Evolutionary conservation across 2,113 vertebrate genomes (phyloP).

Genomic region (Lichenostomus cassidix): DNA sequence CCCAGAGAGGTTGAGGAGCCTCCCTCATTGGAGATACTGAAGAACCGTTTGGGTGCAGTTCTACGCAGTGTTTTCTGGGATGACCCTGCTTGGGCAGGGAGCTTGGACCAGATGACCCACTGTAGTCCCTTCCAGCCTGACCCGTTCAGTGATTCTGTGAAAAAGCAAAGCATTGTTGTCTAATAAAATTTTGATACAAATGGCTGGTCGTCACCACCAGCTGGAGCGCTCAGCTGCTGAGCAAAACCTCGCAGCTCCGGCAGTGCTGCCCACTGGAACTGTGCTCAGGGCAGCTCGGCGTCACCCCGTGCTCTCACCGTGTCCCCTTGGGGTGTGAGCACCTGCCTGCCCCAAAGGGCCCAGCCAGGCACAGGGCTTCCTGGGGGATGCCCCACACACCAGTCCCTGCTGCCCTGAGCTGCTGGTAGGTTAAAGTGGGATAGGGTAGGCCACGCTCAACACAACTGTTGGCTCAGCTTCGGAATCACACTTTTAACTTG

Average conservation of each 20-base stretch:
- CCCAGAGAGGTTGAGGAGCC: no score
- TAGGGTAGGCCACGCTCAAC: not conserved
- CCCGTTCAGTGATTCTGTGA: not conserved
- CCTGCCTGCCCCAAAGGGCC: not conserved
- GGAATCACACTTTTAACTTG: fast-evolving
- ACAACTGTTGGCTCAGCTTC: not conserved
- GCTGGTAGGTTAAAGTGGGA: not conserved
- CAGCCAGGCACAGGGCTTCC: not conserved
- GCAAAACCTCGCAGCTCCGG: not conserved
- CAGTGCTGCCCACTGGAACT: no score
- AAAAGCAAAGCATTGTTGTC: not conserved
- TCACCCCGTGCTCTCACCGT: no score
- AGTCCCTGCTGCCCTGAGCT: not conserved
- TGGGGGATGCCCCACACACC: no score
- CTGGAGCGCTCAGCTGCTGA: no score
- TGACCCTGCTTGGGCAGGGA: not conserved
- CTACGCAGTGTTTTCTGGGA: not conserved
- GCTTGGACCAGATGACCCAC: no score
- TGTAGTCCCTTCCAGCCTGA: not conserved
- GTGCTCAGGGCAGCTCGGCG: not conserved
- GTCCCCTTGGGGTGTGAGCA: no score
- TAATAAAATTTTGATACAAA: not conserved
- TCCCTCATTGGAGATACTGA: not conserved
- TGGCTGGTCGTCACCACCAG: fast-evolving
- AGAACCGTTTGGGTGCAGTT: not conserved